Evolutionary conservation across 2,797 vertebrate species (phyloP).

Genomic region (Podarcis siculus): DNA sequence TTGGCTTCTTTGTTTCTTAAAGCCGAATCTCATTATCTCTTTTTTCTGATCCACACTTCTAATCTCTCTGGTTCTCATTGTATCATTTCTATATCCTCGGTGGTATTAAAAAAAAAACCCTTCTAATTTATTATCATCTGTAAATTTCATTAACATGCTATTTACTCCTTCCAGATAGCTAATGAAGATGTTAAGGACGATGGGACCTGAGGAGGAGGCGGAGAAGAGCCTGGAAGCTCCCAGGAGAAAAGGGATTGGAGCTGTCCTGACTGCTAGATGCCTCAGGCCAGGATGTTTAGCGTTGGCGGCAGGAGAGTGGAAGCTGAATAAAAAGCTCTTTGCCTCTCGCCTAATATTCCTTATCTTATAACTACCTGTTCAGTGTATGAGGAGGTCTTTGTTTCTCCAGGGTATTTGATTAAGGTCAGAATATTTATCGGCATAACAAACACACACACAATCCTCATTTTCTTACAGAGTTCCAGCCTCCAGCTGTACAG

Average conservation of each 20-base stretch:
- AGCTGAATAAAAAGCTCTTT: background rate
- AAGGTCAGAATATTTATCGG: background rate
- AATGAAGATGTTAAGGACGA: conserved; percentile 39
- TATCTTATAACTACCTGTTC: background rate
- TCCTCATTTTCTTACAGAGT: background rate
- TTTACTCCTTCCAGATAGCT: conserved; percentile 48
- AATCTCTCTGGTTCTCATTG: conserved; percentile 18
- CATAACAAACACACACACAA: background rate
- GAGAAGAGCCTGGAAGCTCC: background rate
- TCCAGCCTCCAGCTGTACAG: background rate
- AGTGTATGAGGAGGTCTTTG: background rate
- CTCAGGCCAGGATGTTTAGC: background rate
- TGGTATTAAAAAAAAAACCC: conserved; percentile 4
- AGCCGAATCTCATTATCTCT: conserved; percentile 13
- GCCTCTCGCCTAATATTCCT: background rate
- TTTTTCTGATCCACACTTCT: conserved; percentile 22
- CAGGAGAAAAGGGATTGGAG: background rate
- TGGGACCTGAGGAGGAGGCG: background rate
- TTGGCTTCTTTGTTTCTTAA: background rate
- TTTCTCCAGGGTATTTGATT: background rate
- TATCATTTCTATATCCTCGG: conserved; percentile 24
- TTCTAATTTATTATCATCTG: conserved; percentile 20
- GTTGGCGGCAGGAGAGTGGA: conserved; percentile 4
- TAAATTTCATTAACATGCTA: conserved; percentile 43
- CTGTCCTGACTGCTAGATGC: background rate